phyloP scores from a whole-genome alignment of 2,113 vertebrate genomes.

The Microcebus griseorufus region DNA sequence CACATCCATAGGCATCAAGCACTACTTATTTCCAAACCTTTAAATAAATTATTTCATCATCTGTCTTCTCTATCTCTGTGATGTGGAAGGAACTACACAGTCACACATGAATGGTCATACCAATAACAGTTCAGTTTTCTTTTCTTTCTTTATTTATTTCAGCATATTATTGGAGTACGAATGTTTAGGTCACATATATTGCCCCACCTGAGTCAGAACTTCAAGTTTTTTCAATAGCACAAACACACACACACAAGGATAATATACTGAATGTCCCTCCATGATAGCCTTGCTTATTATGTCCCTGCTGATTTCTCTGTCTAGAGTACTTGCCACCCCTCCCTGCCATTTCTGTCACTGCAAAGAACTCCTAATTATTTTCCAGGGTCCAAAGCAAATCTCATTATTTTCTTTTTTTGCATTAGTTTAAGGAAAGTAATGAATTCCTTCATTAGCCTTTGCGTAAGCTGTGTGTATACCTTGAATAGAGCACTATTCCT shows the following conservation, averaged over 20 bases:
- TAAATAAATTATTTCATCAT: not conserved
- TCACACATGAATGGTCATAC: not conserved
- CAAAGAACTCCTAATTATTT: not conserved
- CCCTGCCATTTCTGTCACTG: not conserved
- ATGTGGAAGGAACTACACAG: not conserved
- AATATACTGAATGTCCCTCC: too few species aligned
- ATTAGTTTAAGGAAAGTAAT: not conserved
- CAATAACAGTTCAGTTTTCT: not conserved
- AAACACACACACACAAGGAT: not conserved
- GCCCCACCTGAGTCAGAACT: too few species aligned
- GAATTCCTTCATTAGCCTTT: not conserved
- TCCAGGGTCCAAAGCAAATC: not conserved
- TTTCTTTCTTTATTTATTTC: too few species aligned
- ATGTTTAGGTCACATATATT: too few species aligned
- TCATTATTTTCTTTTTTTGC: not conserved
- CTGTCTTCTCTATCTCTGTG: not conserved
- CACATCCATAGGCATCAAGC: not conserved
- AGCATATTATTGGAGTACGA: too few species aligned
- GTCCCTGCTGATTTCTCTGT: not conserved
- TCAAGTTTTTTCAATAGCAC: not conserved
- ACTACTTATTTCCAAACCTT: not conserved
- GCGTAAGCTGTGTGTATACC: not conserved
- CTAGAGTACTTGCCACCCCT: not conserved
- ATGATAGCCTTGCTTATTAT: not conserved
- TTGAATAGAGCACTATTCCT: not conserved